Base-by-base conservation (phyloP, 1,140 invertebrate species). In the Maniola jurtina region DNA sequence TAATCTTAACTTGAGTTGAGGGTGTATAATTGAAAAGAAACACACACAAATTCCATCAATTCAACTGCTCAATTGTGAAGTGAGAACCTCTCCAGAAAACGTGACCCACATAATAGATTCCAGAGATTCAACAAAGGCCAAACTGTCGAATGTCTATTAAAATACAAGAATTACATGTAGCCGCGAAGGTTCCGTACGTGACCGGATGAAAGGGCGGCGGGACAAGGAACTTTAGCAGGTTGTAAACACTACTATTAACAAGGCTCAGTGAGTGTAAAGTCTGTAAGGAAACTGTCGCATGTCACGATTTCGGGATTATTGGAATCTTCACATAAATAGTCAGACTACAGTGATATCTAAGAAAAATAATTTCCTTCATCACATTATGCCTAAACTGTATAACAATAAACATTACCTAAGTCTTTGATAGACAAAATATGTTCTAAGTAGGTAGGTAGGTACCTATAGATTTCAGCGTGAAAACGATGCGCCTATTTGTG, bases 211-310 rank as follows among this genome's bases (percentile, higher is more conserved):
- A 76, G 62, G 79, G 81, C 81, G 81, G 80, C 77, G 13, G 25
- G 60, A 66, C 60, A 70, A 77, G 74, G 65, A 71, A 61, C 73
- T 75, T 71, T 75, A 76, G 81, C 86, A 89, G 85, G 86, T 90
- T 90, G 88, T 90, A 88, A 88, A 89, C 86, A 86, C 65, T 58
- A 71, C 75, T 76, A 84, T 88, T 89, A 87, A 84, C 87, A 77
- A 79, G 63, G 68, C 81, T 80, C 70, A 79, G 80, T 76, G 68
- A 65, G 50, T 25, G 25, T 25, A 4, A 25, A 4, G 1, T 25
- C 4, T 73, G 68, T 66, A 73, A 70, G 70, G 66, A 80, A 79
- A 80, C 70, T 86, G 81, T 81, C 78, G 72, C 76, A 66, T 77
- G 64, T 79, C 74, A 80, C 70, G 72, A 66, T 64, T 71, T 34